Percentiles rank a stretch among this genome's conserved stretches.
phyloP scores from a whole-genome alignment of 2,113 vertebrate species.

The Protobothrops mucrosquamatus region DNA sequence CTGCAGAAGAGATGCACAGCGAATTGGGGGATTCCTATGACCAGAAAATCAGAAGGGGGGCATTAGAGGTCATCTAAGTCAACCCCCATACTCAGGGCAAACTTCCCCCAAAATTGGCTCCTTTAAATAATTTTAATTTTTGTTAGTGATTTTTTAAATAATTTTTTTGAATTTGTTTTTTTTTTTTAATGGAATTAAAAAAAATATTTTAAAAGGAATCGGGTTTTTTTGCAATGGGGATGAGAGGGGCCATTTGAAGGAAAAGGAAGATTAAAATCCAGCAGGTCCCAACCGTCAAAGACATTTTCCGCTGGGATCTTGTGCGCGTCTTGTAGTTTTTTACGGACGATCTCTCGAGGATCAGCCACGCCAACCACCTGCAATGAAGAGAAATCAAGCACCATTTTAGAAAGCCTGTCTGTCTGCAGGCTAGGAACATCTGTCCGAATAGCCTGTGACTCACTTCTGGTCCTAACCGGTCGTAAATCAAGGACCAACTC shows the following conservation, averaged over 20 bases:
- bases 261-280: no score
- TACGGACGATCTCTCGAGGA: slow-evolving; percentile 70
- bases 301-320: slow-evolving; percentile 66
- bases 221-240: not conserved
- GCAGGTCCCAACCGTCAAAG: slow-evolving; percentile 63
- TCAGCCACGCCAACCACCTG: slow-evolving; percentile 79
- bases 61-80: no score
- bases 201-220: not conserved
- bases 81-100: not conserved
- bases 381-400: not conserved
- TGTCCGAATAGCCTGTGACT: no score
- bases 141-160: not conserved
- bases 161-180: no score
- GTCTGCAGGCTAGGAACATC: no score
- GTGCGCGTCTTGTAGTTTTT: slow-evolving; percentile 67
- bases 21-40: not conserved
- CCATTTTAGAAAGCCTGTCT: not conserved
- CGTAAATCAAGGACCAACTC: no score
- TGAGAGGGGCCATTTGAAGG: not conserved
- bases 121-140: no score
- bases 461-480: no score
- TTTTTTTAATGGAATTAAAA: not conserved
- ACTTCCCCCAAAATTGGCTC: not conserved
- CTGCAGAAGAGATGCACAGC: not conserved
- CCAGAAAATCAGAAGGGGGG: not conserved